A percentile compares a stretch with the other conserved stretches of the same genome.
phyloP scores from a whole-genome alignment of 1,140 invertebrate genomes.

The Oryctes rhinoceros region DNA sequence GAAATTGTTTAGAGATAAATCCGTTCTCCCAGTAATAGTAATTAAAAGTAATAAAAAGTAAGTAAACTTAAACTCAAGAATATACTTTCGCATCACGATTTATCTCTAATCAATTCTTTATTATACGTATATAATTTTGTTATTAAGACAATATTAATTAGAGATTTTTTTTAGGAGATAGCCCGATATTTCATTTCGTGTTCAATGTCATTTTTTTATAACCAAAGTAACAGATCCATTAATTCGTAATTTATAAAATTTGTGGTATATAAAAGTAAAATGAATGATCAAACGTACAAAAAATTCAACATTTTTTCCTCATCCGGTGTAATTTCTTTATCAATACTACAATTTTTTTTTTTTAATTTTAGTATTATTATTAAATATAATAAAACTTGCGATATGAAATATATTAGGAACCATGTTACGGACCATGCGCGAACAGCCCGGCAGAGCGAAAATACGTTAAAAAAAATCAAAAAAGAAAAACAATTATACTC shows the following conservation, averaged over 20 bases:
- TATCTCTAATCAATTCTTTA: slow-evolving; percentile 12
- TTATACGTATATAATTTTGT: not conserved
- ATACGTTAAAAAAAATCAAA: slow-evolving; percentile 30
- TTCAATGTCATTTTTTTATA: not conserved
- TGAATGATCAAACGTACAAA: slow-evolving; percentile 38
- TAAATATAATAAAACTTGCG: slow-evolving; percentile 48
- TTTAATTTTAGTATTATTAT: slow-evolving; percentile 34
- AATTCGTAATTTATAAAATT: slow-evolving; percentile 28
- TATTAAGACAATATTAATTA: not conserved
- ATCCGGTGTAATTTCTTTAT: slow-evolving; percentile 29
- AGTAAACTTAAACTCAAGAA: not conserved
- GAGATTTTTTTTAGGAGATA: slow-evolving; percentile 17
- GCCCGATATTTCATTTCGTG: not conserved
- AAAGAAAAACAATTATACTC: slow-evolving; percentile 26
- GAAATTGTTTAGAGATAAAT: slow-evolving; percentile 15
- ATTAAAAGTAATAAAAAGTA: not conserved
- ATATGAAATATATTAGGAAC: slow-evolving; percentile 61
- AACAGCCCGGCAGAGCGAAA: slow-evolving; percentile 21
- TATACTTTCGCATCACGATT: not conserved
- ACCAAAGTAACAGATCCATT: slow-evolving; percentile 20
- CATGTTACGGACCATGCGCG: slow-evolving; percentile 51
- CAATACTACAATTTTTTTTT: slow-evolving; percentile 15
- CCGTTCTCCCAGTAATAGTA: not conserved
- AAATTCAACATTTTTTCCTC: slow-evolving; percentile 39
- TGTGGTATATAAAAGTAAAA: slow-evolving; percentile 40